These are phyloP conservation scores for Austrofundulus limnaeus DNA, from an alignment of 2,113 vertebrate species.

Conservation along the genomic window DNA sequence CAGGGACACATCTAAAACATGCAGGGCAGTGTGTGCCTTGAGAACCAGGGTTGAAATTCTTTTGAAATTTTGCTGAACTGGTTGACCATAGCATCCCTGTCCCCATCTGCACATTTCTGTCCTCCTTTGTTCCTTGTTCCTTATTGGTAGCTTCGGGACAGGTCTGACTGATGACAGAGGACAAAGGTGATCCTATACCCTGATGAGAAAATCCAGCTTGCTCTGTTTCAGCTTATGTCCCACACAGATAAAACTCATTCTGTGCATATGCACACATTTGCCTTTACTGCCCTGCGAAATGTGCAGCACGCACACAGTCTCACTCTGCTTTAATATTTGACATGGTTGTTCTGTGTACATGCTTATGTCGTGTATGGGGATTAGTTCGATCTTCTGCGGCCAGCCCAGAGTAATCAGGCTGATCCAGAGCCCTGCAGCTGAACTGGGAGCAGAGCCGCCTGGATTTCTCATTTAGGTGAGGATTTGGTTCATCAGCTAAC, in stretches of 20 bases:
- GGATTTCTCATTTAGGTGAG: slow-evolving; percentile 62
- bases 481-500: slow-evolving; percentile 67
- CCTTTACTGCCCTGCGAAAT: neutral
- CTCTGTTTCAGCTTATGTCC: slow-evolving; percentile 6
- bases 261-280: neutral
- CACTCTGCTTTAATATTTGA: slow-evolving; percentile 11
- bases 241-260: neutral
- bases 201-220: slow-evolving; percentile 44
- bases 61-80: neutral
- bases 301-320: slow-evolving; percentile 1
- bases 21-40: too few species aligned
- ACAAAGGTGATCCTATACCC: slow-evolving; percentile 58
- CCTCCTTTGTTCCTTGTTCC: slow-evolving; percentile 13
- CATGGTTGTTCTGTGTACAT: slow-evolving; percentile 41
- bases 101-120: slow-evolving; percentile 25
- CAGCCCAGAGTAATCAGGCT: slow-evolving; percentile 68
- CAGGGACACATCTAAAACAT: too few species aligned
- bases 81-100: slow-evolving; percentile 1
- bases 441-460: slow-evolving; percentile 53
- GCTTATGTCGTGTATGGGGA: slow-evolving; percentile 49
- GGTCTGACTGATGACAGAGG: slow-evolving; percentile 63
- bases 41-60: too few species aligned
- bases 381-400: slow-evolving; percentile 67
- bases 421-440: slow-evolving; percentile 62
- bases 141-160: slow-evolving; percentile 36